A percentile compares a stretch with the other conserved stretches of the same genome.
Conservation (phyloP, 92 coral and sea anemone species). For the Chrysogorgia sp. region DNA sequence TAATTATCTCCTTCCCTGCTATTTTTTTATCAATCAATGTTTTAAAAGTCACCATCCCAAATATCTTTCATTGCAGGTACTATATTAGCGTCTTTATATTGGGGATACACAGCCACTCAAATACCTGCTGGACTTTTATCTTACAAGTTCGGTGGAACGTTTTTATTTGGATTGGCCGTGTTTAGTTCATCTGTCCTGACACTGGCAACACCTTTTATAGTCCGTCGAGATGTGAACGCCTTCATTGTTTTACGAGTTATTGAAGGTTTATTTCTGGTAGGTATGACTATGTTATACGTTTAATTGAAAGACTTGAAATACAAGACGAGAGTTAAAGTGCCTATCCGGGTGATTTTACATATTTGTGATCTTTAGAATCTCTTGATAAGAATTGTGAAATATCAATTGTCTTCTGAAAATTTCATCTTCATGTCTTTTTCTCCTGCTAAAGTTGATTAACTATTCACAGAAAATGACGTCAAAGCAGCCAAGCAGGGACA, state of each 20-base stretch:
- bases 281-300: not conserved
- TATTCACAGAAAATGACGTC: no score
- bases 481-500: no score
- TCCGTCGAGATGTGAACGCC: slow-evolving; percentile 51
- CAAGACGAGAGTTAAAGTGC: no score
- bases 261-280: slow-evolving; percentile 28
- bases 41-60: not conserved
- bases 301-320: no score
- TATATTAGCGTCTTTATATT: slow-evolving; percentile 67
- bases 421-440: no score
- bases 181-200: slow-evolving; percentile 66
- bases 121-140: slow-evolving; percentile 72
- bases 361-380: no score
- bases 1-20: no score
- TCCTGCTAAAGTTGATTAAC: no score
- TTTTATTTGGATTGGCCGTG: slow-evolving; percentile 52
- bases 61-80: slow-evolving; percentile 39
- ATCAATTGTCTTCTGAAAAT: no score
- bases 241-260: slow-evolving; percentile 48
- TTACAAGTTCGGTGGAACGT: slow-evolving; percentile 65
- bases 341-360: no score
- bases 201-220: slow-evolving; percentile 49
- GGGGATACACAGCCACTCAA: slow-evolving; percentile 72
- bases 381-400: no score
- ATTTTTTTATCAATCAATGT: no score